Evolutionary conservation across 1,140 invertebrate genomes (phyloP).

Genomic region (Orchesella cincta): DNA sequence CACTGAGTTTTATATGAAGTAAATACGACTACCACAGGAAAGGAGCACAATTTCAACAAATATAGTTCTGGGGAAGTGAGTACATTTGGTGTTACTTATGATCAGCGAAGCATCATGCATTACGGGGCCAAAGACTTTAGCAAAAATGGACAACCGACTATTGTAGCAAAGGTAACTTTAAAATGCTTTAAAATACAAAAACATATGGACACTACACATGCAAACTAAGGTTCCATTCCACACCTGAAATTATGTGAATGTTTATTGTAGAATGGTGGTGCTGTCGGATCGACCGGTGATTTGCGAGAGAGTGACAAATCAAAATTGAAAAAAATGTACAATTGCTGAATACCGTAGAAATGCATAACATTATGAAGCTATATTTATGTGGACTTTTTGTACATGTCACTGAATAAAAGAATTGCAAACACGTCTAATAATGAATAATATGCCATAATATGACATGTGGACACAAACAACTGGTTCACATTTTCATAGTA

Average conservation of each 20-base stretch:
- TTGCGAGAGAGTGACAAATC: background rate
- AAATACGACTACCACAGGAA: too few species aligned
- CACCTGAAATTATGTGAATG: background rate
- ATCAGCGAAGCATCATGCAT: constrained; percentile 57
- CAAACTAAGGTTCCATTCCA: background rate
- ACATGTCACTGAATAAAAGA: too few species aligned
- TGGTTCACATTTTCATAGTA: background rate
- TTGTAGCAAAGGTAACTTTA: constrained; percentile 23
- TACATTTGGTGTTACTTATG: constrained; percentile 51
- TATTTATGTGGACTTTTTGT: background rate
- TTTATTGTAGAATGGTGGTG: background rate
- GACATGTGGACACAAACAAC: background rate
- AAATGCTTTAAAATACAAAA: background rate
- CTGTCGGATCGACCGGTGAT: background rate
- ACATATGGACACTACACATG: background rate
- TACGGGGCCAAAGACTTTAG: constrained; percentile 23
- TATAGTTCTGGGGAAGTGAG: background rate
- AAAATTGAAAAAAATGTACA: background rate
- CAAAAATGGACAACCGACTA: constrained; percentile 28
- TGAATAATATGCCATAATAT: too few species aligned
- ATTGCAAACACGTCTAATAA: too few species aligned
- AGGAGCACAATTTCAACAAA: constrained; percentile 1
- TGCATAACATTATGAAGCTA: background rate
- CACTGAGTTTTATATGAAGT: too few species aligned
- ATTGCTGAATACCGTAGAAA: background rate